Evolutionary conservation across 2,113 vertebrate species (phyloP).

Genomic region (Mesitornis unicolor): DNA sequence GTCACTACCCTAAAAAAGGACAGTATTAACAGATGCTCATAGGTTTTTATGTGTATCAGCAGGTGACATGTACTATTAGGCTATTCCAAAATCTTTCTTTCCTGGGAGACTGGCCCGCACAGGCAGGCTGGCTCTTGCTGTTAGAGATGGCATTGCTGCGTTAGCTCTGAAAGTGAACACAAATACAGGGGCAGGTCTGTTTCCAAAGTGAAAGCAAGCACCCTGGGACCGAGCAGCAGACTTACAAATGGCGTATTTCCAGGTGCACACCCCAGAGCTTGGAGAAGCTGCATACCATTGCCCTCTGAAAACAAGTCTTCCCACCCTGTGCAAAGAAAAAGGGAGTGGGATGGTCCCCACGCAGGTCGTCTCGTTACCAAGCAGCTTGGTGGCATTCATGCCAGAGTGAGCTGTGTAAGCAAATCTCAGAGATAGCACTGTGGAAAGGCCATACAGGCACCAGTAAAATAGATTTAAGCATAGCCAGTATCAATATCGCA

Average conservation of each 20-base stretch:
- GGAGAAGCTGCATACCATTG: background rate
- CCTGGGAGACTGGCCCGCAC: background rate
- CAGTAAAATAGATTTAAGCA: background rate
- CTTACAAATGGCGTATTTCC: background rate
- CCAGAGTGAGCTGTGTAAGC: background rate
- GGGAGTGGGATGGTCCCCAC: background rate
- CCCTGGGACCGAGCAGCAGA: fast-evolving
- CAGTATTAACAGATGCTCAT: background rate
- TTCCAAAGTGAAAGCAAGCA: background rate
- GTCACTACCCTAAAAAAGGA: background rate
- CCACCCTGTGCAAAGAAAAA: background rate
- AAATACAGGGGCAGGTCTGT: background rate
- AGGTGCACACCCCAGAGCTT: background rate
- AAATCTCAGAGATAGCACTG: background rate
- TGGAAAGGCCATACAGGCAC: background rate
- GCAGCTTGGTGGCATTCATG: background rate
- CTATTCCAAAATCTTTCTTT: background rate
- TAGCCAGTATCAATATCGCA: background rate
- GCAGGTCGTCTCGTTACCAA: background rate
- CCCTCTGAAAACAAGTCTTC: background rate
- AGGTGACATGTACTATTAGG: background rate
- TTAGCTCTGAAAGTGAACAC: background rate
- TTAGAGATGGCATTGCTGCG: background rate
- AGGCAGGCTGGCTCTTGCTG: background rate
- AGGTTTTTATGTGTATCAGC: background rate